Evolutionary conservation across 1,140 invertebrate genomes (phyloP).

Genomic region (Homarus americanus): DNA sequence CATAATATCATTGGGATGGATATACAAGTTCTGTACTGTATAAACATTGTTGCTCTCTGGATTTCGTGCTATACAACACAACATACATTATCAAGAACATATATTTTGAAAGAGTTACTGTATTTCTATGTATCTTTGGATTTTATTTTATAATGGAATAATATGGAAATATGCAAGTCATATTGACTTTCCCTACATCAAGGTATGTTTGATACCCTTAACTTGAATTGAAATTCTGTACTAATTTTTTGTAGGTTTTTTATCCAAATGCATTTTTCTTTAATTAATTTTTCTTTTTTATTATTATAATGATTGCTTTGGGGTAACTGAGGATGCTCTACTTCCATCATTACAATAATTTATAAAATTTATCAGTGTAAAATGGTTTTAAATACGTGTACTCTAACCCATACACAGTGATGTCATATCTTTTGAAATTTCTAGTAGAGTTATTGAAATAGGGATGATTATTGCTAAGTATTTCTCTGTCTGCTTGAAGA

Average conservation of each 20-base stretch:
- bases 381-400: neutral
- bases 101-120: too few relatives aligned
- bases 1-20: too few relatives aligned
- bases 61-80: too few relatives aligned
- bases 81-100: too few relatives aligned
- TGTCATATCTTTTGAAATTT: neutral
- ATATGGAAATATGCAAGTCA: too few relatives aligned
- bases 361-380: neutral
- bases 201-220: neutral
- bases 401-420: neutral
- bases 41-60: too few relatives aligned
- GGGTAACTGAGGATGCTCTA: neutral
- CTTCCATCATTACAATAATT: neutral
- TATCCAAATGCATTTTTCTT: neutral
- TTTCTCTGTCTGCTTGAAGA: conserved; percentile 63
- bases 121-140: neutral
- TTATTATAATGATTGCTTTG: neutral
- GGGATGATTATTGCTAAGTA: conserved; percentile 19
- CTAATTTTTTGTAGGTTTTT: neutral
- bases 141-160: neutral
- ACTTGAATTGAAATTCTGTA: neutral
- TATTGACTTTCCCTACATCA: too few relatives aligned
- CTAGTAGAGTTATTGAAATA: neutral
- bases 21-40: too few relatives aligned
- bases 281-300: neutral